A percentile compares a stretch with the other conserved stretches of the same genome.
Conservation (phyloP, 2,888 invertebrate species). For the Eurytoma adleriae region DNA sequence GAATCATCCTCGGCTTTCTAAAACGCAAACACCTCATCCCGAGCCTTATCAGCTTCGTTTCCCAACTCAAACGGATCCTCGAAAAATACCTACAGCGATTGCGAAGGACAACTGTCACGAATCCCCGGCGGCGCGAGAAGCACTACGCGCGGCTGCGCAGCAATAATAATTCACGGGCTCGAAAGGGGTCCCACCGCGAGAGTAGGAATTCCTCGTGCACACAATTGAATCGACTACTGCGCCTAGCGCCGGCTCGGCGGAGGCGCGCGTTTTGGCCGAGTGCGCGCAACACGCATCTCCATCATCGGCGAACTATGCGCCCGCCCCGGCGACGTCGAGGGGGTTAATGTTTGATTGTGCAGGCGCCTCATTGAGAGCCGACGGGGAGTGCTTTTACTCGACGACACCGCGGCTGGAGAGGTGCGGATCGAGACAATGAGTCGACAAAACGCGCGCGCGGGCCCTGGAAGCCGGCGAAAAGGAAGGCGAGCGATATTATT, state of each 20-base stretch:
- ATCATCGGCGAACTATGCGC: not conserved
- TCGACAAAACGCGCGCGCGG: slow-evolving; percentile 49
- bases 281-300: slow-evolving; percentile 34
- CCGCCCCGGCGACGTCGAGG: slow-evolving; percentile 3
- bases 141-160: too few species aligned
- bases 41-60: too few species aligned
- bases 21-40: too few species aligned
- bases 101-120: slow-evolving; percentile 1
- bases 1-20: too few species aligned
- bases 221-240: not conserved
- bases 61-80: too few species aligned
- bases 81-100: not conserved
- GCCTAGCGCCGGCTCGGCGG: not conserved
- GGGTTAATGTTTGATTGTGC: slow-evolving; percentile 68
- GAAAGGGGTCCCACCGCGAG: too few species aligned
- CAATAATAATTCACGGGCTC: too few species aligned
- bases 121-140: too few species aligned
- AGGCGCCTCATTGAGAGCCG: slow-evolving; percentile 59
- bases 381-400: slow-evolving; percentile 60
- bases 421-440: slow-evolving; percentile 58
- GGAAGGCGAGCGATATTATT: slow-evolving; percentile 59
- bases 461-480: slow-evolving; percentile 27
- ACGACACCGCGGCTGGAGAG: slow-evolving; percentile 13
- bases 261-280: not conserved
- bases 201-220: not conserved